Evolutionary conservation across 2,888 invertebrate species (phyloP), one percentile per base, ranked within the genome.

Genomic region (Hypselothyrea guttata): DNA sequence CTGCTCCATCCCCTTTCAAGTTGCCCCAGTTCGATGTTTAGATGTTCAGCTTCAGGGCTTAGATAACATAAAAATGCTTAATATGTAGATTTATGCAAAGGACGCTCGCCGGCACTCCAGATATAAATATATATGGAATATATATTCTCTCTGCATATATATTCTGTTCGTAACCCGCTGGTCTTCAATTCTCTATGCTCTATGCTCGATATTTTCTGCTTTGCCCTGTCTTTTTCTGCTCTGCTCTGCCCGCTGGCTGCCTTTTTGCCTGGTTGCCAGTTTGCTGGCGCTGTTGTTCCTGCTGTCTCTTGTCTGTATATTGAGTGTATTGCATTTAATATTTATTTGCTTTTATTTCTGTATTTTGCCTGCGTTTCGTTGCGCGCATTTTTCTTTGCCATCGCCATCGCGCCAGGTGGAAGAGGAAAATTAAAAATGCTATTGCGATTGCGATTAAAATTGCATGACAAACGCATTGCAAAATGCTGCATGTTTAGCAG

Each of bases 301-400:
- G 33, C 51, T 58, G 27, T 48, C 31, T 34, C 52, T 60, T 52
- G 70, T 55, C 67, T 62, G 58, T 44, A 55, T 67, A 81, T 81
- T 84, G 83, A 85, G 81, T 75, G 85, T 67, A 83, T 82, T 82
- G 85, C 84, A 82, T 82, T 82, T 83, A 85, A 83, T 83, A 82
- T 85, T 82, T 82, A 82, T 82, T 79, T 71, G 75, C 81, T 68
- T 79, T 83, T 84, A 71, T 84, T 69, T 59, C 48, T 27, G 27
- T 53, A 22, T 31, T 13, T 65, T 53, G 38, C 28, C 41, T 44
- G 28, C 35, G 28, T 49, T 51, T 49, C 41, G 46, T 38, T 44
- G 67, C 45, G 55, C 66, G 62, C 58, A 74, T 74, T 71, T 82
- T 74, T 18, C 33, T 22, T 16, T 53, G 51, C 44, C 44, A 48